Percentiles rank a stretch among this genome's conserved stretches.
These are phyloP conservation scores for Pedetes capensis DNA, from an alignment of 2,113 vertebrate genomes.

Conservation along the genomic window DNA sequence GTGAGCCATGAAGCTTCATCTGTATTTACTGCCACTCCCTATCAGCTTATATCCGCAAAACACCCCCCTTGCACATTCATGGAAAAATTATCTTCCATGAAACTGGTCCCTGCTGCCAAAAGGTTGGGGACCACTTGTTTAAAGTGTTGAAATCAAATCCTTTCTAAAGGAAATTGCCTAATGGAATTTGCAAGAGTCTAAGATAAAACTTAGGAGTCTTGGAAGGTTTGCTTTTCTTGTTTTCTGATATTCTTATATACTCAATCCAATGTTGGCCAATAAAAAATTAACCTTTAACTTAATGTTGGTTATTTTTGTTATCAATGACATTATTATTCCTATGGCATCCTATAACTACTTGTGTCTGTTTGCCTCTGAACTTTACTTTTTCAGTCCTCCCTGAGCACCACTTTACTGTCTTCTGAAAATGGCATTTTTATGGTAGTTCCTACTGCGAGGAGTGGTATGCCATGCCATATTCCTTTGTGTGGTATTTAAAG, in stretches of 20 bases:
- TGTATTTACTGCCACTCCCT: too few relatives aligned
- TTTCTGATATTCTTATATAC: not conserved
- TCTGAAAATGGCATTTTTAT: not conserved
- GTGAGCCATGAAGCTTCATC: too few relatives aligned
- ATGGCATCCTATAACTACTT: not conserved
- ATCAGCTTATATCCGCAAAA: too few relatives aligned
- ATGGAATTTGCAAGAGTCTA: not conserved
- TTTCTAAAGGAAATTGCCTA: not conserved
- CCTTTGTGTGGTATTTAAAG: not conserved
- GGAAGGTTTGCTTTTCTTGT: not conserved
- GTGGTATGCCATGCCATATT: not conserved
- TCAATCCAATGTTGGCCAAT: not conserved
- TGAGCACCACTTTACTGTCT: not conserved
- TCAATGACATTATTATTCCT: not conserved
- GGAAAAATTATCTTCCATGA: too few relatives aligned
- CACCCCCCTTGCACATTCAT: too few relatives aligned
- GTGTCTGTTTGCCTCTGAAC: not conserved
- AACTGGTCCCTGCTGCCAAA: too few relatives aligned
- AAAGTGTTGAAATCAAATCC: not conserved
- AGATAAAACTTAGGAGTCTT: not conserved
- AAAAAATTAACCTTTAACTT: not conserved
- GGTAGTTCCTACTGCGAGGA: not conserved
- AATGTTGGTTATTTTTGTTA: not conserved
- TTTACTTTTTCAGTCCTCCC: not conserved
- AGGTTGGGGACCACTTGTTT: too few relatives aligned